Conservation (phyloP, 2,113 vertebrate species). For the rat (Rattus norvegicus) region GRCr8 NC_086033.1:36189501-36190000, state of each 20-base stretch:
- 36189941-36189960: neutral
- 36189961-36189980: neutral
- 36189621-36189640: constrained; percentile 76
- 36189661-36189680: constrained; percentile 62
- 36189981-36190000: neutral
- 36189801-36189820: neutral
- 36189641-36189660: constrained; percentile 65
- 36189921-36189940: too few relatives aligned
- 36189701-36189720: neutral
- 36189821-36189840: neutral
- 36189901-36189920: neutral
- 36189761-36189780: neutral
- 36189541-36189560: constrained; percentile 72
- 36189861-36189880: neutral
- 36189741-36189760: too few relatives aligned
- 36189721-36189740: neutral
- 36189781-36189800: neutral
- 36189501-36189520: constrained; percentile 79
- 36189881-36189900: neutral
- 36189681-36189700: neutral
- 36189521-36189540: constrained; percentile 68
- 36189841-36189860: neutral
- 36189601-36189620: constrained; percentile 81
- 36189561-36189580: constrained; percentile 78
- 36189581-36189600: constrained; percentile 83